A percentile compares a stretch with the other conserved stretches of the same genome.
phyloP scores from a whole-genome alignment of 2,113 vertebrate species.

The Siniperca knerii region DNA sequence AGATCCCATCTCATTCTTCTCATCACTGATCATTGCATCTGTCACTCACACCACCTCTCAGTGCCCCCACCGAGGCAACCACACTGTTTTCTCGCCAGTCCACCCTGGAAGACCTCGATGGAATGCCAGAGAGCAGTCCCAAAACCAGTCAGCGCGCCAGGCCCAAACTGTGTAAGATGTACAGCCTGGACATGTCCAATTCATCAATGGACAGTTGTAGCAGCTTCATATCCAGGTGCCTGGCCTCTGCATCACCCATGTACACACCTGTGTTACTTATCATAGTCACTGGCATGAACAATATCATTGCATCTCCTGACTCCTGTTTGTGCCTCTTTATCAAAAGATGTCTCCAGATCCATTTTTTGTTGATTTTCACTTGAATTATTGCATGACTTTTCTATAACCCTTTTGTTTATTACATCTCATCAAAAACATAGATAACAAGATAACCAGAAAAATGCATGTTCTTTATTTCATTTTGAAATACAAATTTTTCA shows the following conservation, averaged over 20 bases:
- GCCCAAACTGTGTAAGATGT: conserved; percentile 96
- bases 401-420: background rate
- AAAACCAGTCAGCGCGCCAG: conserved; percentile 98
- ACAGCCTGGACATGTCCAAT: conserved; percentile 93
- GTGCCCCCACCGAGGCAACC: conserved; percentile 97
- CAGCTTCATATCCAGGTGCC: conserved; percentile 97
- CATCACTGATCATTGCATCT: conserved; percentile 38
- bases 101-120: conserved; percentile 98
- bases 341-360: background rate
- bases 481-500: background rate
- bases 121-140: conserved; percentile 92
- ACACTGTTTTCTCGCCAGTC: conserved; percentile 97
- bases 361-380: conserved; percentile 1
- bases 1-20: conserved; percentile 38
- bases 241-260: conserved; percentile 71
- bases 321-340: background rate
- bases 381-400: background rate
- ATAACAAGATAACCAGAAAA: background rate
- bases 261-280: background rate
- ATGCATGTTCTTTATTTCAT: background rate
- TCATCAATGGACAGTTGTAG: conserved; percentile 96
- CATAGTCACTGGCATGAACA: background rate
- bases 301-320: background rate
- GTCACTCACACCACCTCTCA: conserved; percentile 77
- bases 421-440: background rate